Percentiles rank a stretch among this genome's conserved stretches.
phyloP scores from a whole-genome alignment of 2,113 vertebrate genomes.

The Sapayoa aenigma region DNA sequence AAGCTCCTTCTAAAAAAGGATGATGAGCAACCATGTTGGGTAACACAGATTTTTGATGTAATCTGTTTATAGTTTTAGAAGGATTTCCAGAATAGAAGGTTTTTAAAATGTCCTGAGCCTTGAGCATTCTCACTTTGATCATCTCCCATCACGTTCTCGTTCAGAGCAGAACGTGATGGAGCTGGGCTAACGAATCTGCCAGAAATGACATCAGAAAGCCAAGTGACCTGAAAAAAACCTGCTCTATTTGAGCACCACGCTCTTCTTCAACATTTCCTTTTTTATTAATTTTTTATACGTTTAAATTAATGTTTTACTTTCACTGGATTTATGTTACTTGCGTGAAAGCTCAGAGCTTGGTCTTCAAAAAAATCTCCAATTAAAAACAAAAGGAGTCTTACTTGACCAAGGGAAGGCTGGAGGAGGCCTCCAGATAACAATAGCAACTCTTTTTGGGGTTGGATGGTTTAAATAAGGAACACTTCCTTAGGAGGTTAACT shows the following conservation, averaged over 20 bases:
- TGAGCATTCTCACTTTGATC: constrained; percentile 65
- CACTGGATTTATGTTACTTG: not conserved
- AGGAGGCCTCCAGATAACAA: constrained; percentile 3
- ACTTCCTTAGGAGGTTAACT: constrained; percentile 15
- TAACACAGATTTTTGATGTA: constrained; percentile 59
- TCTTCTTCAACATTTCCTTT: not conserved
- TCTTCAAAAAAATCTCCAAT: not conserved
- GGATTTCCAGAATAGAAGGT: constrained; percentile 59
- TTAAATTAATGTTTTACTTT: constrained; percentile 31
- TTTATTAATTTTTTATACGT: not conserved
- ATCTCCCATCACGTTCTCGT: constrained; percentile 45
- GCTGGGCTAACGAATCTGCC: constrained; percentile 54
- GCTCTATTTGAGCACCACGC: not conserved
- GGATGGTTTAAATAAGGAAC: not conserved
- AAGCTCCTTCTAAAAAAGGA: constrained; percentile 50
- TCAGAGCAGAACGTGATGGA: constrained; percentile 54
- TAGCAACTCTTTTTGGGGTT: not conserved
- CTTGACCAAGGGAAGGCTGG: not conserved
- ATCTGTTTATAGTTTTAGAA: constrained; percentile 61
- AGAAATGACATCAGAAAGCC: constrained; percentile 60
- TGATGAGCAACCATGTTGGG: constrained; percentile 43
- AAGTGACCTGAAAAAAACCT: constrained; percentile 28
- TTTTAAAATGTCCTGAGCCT: constrained; percentile 57
- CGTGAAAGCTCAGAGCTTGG: not conserved
- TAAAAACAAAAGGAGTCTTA: constrained; percentile 22